Conservation (phyloP, 2,888 invertebrate genomes). For the Panopea generosa region DNA sequence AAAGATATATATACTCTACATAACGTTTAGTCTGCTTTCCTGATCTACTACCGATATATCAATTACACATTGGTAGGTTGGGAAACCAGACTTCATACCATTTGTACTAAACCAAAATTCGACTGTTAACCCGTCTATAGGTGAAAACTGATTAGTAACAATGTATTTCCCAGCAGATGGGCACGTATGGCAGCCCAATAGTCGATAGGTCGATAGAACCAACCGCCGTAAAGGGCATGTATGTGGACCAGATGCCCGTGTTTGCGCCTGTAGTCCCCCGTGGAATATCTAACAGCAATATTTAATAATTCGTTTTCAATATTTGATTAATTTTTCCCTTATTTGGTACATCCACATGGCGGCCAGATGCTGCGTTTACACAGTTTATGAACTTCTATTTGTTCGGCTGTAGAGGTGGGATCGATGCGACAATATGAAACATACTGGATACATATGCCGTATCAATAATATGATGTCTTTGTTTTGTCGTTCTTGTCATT, state of each 20-base stretch:
- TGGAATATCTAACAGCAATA: constrained; percentile 44
- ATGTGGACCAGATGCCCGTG: constrained; percentile 54
- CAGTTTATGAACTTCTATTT: constrained; percentile 59
- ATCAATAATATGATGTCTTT: constrained; percentile 17
- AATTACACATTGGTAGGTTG: too few relatives aligned
- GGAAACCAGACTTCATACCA: too few relatives aligned
- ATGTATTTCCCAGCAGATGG: constrained; percentile 43
- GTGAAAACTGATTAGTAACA: too few relatives aligned
- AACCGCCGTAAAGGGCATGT: background rate
- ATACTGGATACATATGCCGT: constrained; percentile 47
- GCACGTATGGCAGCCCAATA: constrained; percentile 19
- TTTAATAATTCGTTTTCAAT: constrained; percentile 53
- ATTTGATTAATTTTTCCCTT: constrained; percentile 64
- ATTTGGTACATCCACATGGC: constrained; percentile 49
- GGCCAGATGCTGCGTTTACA: constrained; percentile 61
- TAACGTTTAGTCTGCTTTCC: too few relatives aligned
- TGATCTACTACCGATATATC: too few relatives aligned
- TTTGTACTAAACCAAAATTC: too few relatives aligned
- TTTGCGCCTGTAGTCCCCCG: constrained; percentile 52
- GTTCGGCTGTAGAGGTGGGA: constrained; percentile 17
- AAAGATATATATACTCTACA: too few relatives aligned
- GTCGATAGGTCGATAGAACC: constrained; percentile 6
- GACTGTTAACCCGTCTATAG: too few relatives aligned
- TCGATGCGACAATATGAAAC: constrained; percentile 22
- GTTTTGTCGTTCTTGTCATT: too few relatives aligned